Conservation (phyloP, 1,140 invertebrate species). For the Heliconius congener region DNA sequence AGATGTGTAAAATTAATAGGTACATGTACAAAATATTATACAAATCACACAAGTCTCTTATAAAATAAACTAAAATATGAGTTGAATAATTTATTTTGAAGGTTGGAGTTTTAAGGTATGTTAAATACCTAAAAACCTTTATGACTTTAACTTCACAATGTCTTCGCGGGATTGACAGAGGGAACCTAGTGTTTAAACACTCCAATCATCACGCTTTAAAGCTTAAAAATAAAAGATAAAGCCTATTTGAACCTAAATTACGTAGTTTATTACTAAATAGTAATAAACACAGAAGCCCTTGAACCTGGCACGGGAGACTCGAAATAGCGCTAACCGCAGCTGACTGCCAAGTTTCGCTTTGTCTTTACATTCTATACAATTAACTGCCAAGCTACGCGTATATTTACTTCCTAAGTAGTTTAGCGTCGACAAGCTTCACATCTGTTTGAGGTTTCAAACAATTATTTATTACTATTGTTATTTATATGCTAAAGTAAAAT, state of each 20-base stretch:
- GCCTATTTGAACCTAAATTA: neutral
- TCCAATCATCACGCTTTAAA: too few relatives aligned
- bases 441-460: neutral
- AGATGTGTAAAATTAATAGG: too few relatives aligned
- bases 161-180: too few relatives aligned
- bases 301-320: constrained; percentile 41
- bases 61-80: too few relatives aligned
- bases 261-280: constrained; percentile 15
- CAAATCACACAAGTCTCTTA: neutral
- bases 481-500: neutral
- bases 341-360: constrained; percentile 36
- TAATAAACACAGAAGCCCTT: constrained; percentile 40
- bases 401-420: constrained; percentile 36
- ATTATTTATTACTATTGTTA: neutral
- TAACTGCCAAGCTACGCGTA: constrained; percentile 33
- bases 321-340: constrained; percentile 38
- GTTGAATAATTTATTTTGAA: too few relatives aligned
- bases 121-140: too few relatives aligned
- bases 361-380: constrained; percentile 22
- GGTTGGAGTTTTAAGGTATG: too few relatives aligned
- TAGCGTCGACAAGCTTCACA: neutral
- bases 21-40: neutral
- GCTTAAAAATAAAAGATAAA: too few relatives aligned
- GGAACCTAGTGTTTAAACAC: too few relatives aligned
- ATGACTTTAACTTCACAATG: too few relatives aligned